Conservation (phyloP, 2,797 vertebrate species). For the Esox masquinongy region DNA sequence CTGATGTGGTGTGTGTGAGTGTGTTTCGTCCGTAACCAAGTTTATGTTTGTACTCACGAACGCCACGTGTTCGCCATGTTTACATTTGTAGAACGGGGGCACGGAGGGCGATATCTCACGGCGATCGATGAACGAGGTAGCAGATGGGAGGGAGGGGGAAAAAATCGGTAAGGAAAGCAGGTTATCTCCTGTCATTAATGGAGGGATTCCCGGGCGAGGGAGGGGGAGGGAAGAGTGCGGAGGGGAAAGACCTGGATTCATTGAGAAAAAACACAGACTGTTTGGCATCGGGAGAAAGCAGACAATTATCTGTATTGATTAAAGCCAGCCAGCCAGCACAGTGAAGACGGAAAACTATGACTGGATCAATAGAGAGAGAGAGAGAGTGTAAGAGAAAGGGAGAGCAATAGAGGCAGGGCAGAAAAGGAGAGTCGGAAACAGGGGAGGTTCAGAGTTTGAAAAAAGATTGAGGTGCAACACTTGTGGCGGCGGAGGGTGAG, state of each 20-base stretch:
- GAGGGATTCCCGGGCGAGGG: slow-evolving; percentile 75
- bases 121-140: slow-evolving; percentile 78
- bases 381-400: slow-evolving; percentile 15
- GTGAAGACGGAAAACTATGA: slow-evolving; percentile 82
- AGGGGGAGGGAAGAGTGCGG: slow-evolving; percentile 35
- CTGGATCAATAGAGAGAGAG: slow-evolving; percentile 78
- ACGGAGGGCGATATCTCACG: slow-evolving; percentile 76
- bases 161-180: slow-evolving; percentile 86
- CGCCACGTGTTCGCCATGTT: slow-evolving; percentile 70
- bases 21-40: neutral
- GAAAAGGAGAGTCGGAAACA: slow-evolving; percentile 38
- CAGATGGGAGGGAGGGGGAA: slow-evolving; percentile 39
- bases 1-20: neutral
- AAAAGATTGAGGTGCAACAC: slow-evolving; percentile 35
- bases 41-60: slow-evolving; percentile 26
- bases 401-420: slow-evolving; percentile 28
- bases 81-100: slow-evolving; percentile 70
- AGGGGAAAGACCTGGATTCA: slow-evolving; percentile 77
- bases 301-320: slow-evolving; percentile 89
- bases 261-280: slow-evolving; percentile 79
- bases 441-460: slow-evolving; percentile 34
- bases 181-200: slow-evolving; percentile 83
- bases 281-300: slow-evolving; percentile 82
- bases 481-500: slow-evolving; percentile 19
- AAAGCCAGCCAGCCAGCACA: slow-evolving; percentile 81